phyloP scores from a whole-genome alignment of 2,113 vertebrate species.

The Anarrhichthys ocellatus region DNA sequence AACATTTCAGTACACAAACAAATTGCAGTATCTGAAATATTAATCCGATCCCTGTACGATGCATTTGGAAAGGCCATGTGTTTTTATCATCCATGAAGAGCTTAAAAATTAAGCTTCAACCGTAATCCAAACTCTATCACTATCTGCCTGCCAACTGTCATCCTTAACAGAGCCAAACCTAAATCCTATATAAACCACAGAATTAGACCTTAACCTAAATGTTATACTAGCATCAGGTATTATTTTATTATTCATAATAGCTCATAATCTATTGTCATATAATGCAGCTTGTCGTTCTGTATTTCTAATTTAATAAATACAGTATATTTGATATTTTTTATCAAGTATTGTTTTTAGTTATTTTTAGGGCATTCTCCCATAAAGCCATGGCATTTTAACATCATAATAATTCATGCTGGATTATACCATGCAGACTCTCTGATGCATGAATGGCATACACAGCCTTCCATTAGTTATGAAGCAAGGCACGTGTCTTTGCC shows the following conservation, averaged over 20 bases:
- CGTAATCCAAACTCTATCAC: slow-evolving; percentile 77
- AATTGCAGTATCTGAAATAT: slow-evolving; percentile 55
- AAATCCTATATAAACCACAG: slow-evolving; percentile 71
- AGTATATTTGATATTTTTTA: background rate
- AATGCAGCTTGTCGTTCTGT: background rate
- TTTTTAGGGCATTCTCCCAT: slow-evolving; percentile 43
- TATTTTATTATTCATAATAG: slow-evolving; percentile 11
- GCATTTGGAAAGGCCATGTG: slow-evolving; percentile 76
- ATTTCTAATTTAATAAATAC: background rate
- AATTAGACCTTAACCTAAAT: slow-evolving; percentile 74
- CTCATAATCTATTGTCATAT: background rate
- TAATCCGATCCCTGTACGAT: slow-evolving; percentile 54
- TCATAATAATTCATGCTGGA: slow-evolving; percentile 58
- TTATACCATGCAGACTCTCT: slow-evolving; percentile 67
- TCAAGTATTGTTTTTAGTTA: background rate
- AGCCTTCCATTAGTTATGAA: slow-evolving; percentile 82
- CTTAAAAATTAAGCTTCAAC: slow-evolving; percentile 77
- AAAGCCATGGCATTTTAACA: slow-evolving; percentile 41
- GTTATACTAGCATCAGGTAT: slow-evolving; percentile 40
- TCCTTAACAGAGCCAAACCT: slow-evolving; percentile 66
- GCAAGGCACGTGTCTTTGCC: slow-evolving; percentile 74
- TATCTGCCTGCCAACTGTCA: slow-evolving; percentile 77
- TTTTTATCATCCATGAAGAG: slow-evolving; percentile 74
- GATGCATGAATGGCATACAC: slow-evolving; percentile 77
- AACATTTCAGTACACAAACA: slow-evolving; percentile 17